Base-by-base conservation (phyloP, 2,888 invertebrate genomes). In the Calameuta pallipes region DNA sequence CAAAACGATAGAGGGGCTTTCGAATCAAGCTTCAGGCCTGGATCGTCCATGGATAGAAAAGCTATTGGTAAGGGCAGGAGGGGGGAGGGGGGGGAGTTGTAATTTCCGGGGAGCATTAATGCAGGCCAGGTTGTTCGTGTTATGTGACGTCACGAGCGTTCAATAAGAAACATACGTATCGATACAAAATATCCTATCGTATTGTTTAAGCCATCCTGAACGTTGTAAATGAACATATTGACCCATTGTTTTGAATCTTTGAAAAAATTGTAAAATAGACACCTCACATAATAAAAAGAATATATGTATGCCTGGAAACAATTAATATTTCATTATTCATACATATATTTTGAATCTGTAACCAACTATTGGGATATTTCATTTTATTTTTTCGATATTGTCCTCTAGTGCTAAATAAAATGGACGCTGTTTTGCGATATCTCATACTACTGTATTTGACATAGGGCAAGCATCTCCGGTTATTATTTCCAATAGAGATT, bases 41-140 rank as follows among this genome's bases (percentile, higher is more conserved):
- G 74, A 74, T 30, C 37, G 23, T 74, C 36, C 36, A 35, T 74
- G 30, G 37, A 74, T 37, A 74, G 35, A 37, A n/a, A 36, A 71
- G 31, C 71, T 11, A 71, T 71, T 71, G 71, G 33, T 15, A n/a
- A 70, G 13, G 33, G 4, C 3, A 33, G 36, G 36, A 3, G 35
- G 9, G 71, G 3, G 12, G 70, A 1, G n/a, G 13, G 31, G n/a
- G 35, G 23, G 36, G 41, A 37, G 71, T 23, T 75, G 78, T 78
- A 78, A 78, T 78, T 78, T 78, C 78, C 78, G 78, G 78, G 12
- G 68, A 78, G 75, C 73, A 78, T 73, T 78, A 78, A 78, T 78
- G 78, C 75, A 78, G 41, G 71, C 34, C 75, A 34, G 75, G 41
- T 78, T 75, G 35, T 41, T 75, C 71, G 37, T 69, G 37, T 78